phyloP scores from a whole-genome alignment of 2,113 vertebrate genomes.

The Suricata suricatta region DNA sequence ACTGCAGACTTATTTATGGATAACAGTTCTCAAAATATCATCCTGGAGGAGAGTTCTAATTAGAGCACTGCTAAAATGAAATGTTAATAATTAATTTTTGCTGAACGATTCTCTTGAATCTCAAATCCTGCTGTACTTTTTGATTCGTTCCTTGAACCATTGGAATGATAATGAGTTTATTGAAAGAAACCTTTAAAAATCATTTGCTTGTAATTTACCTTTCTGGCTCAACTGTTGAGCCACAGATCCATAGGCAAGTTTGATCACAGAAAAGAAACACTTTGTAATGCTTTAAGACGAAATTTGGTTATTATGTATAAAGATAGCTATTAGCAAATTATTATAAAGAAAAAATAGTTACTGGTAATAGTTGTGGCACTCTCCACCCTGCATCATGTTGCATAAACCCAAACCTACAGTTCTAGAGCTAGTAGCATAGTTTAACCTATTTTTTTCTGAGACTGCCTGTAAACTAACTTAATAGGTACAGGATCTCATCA shows the following conservation, averaged over 20 bases:
- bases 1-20: not conserved
- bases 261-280: not conserved
- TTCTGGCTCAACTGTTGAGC: not conserved
- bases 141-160: not conserved
- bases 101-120: not conserved
- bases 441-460: not conserved
- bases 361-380: not conserved
- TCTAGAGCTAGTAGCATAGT: not conserved
- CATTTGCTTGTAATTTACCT: not conserved
- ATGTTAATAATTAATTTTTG: not conserved
- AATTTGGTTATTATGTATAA: not conserved
- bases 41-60: not conserved
- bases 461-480: not conserved
- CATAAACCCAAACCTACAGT: not conserved
- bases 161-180: not conserved
- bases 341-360: not conserved
- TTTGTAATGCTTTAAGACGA: constrained; percentile 40
- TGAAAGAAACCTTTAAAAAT: constrained; percentile 31
- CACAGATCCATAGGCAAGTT: not conserved
- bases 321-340: not conserved
- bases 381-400: not conserved
- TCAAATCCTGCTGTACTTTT: not conserved
- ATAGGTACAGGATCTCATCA: not conserved
- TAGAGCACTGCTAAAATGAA: not conserved
- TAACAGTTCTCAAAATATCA: not conserved